phyloP scores from a whole-genome alignment of 2,113 vertebrate genomes.

The Nyctibius bracteatus region DNA sequence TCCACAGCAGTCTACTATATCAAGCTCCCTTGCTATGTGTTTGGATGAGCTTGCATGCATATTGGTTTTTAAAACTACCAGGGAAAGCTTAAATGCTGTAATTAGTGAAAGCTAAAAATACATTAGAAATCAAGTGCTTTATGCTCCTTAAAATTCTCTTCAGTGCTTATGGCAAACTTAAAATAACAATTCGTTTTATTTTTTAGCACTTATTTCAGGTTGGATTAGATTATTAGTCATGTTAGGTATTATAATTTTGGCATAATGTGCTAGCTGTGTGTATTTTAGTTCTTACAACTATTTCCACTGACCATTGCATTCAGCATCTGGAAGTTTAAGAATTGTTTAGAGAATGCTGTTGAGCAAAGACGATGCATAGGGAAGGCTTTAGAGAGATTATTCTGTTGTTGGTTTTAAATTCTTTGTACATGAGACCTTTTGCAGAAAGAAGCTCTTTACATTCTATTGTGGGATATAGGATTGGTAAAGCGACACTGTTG shows the following conservation, averaged over 20 bases:
- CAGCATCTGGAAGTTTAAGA: not conserved
- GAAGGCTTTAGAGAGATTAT: not conserved
- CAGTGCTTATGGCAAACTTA: not conserved
- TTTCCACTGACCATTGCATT: not conserved
- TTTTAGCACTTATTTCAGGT: not conserved
- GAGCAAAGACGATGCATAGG: fast-evolving
- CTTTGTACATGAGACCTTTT: not conserved
- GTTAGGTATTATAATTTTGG: not conserved
- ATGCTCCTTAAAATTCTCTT: not conserved
- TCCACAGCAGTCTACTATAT: not conserved
- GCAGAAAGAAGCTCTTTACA: not conserved
- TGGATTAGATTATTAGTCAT: not conserved
- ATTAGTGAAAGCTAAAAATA: not conserved
- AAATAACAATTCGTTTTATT: not conserved
- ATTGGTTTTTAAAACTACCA: not conserved
- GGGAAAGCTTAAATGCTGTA: not conserved
- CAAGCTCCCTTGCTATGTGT: not conserved
- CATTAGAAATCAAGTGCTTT: not conserved
- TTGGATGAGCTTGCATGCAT: not conserved
- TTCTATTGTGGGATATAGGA: not conserved
- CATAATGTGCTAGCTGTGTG: fast-evolving
- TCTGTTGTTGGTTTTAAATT: not conserved
- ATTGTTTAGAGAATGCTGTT: not conserved
- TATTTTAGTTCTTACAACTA: not conserved
- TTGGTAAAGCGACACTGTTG: not conserved